phyloP scores from a whole-genome alignment of 2,113 vertebrate genomes.

The Mesembrinibis cayennensis region DNA sequence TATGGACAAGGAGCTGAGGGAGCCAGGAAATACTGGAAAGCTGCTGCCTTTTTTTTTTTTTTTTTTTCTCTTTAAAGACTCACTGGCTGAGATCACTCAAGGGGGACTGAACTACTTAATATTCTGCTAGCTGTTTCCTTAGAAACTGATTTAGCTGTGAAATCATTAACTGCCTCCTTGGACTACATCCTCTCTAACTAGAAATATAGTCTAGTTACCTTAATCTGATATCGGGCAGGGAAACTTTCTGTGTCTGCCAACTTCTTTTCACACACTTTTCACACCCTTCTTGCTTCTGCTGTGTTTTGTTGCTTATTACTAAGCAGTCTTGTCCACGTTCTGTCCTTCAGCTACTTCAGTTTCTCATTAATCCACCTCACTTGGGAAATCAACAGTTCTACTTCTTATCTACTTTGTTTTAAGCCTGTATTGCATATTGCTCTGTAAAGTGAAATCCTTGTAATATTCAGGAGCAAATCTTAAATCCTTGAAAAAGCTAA shows the following conservation, averaged over 20 bases:
- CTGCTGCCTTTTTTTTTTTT: background rate
- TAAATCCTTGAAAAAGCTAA: background rate
- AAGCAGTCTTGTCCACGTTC: background rate
- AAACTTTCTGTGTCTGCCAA: background rate
- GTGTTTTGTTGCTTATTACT: background rate
- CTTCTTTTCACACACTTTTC: background rate
- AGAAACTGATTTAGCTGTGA: slow-evolving; percentile 30
- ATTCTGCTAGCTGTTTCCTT: slow-evolving; percentile 46
- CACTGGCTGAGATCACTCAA: background rate
- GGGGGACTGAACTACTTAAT: slow-evolving; percentile 24
- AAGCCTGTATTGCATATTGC: background rate
- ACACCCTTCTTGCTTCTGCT: background rate
- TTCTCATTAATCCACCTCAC: background rate
- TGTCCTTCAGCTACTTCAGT: background rate
- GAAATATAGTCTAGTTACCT: background rate
- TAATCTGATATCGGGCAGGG: background rate
- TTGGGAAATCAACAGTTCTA: background rate
- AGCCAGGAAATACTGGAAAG: slow-evolving; percentile 31
- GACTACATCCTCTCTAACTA: background rate
- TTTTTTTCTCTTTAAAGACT: background rate
- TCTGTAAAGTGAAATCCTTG: background rate
- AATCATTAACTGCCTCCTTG: slow-evolving; percentile 37
- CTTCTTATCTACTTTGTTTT: background rate
- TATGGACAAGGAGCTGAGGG: background rate
- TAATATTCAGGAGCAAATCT: background rate